These are phyloP conservation scores for Leucophenga montana DNA, from an alignment of 2,888 invertebrate genomes.

Conservation along the genomic window DNA sequence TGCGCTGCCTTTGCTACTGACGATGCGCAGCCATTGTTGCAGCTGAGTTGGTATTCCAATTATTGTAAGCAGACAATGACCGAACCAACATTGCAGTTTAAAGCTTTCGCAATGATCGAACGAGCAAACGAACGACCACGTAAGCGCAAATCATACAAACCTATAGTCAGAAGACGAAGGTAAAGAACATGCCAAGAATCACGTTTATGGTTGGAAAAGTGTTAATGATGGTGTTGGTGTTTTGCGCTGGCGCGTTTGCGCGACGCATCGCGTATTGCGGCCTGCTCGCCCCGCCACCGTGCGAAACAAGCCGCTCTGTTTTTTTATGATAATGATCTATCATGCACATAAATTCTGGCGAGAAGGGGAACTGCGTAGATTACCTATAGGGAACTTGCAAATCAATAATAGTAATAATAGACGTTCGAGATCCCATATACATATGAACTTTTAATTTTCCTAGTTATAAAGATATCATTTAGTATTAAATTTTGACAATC, in stretches of 20 bases:
- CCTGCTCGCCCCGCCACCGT: no score
- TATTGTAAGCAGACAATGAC: not conserved
- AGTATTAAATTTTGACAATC: no score
- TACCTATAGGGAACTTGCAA: no score
- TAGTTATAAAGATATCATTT: no score
- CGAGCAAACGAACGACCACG: not conserved
- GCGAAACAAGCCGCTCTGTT: no score
- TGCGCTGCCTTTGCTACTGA: not conserved
- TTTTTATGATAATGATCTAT: no score
- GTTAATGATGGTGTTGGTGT: constrained; percentile 13
- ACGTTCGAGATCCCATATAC: no score
- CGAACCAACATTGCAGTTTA: not conserved
- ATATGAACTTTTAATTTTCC: no score
- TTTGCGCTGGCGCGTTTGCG: constrained; percentile 3
- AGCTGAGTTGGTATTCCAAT: not conserved
- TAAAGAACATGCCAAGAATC: not conserved
- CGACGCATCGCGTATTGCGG: not conserved
- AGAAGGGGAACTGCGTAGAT: no score
- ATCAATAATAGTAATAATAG: no score
- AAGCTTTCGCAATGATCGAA: not conserved
- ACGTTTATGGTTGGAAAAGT: constrained; percentile 12
- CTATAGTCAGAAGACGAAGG: no score
- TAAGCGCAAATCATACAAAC: not conserved
- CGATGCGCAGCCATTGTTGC: not conserved
- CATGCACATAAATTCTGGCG: no score